These are phyloP conservation scores for Clamator glandarius DNA, from an alignment of 2,797 vertebrate genomes.

Conservation along the genomic window DNA sequence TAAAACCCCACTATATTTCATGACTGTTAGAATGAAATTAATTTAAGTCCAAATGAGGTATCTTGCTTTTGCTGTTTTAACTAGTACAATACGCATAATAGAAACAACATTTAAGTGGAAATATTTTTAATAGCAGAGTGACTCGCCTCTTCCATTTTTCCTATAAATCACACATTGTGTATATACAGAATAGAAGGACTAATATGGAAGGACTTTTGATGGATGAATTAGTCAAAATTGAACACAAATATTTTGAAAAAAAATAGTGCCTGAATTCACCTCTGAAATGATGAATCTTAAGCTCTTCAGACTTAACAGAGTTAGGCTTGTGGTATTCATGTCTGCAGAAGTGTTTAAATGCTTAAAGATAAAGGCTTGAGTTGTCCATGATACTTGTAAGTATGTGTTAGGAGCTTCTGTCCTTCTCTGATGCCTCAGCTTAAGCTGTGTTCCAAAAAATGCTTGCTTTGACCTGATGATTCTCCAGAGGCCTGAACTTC, in stretches of 20 bases:
- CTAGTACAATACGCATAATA: background rate
- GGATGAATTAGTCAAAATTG: background rate
- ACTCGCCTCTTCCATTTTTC: background rate
- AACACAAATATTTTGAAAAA: background rate
- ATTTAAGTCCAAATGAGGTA: background rate
- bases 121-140: background rate
- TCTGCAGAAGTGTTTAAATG: background rate
- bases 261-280: background rate
- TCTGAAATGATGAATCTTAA: background rate
- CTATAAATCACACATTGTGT: background rate
- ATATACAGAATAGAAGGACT: background rate
- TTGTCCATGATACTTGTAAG: background rate
- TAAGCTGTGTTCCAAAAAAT: background rate
- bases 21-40: conserved; percentile 12
- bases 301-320: background rate
- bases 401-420: background rate
- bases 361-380: background rate
- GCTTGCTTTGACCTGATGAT: background rate
- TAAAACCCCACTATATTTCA: background rate
- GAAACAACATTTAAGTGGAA: background rate
- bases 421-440: background rate
- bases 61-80: background rate
- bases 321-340: background rate
- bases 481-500: background rate
- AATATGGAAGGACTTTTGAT: background rate